A percentile compares a stretch with the other conserved stretches of the same genome.
phyloP scores from a whole-genome alignment of 2,113 vertebrate genomes.

The Podiceps cristatus region DNA sequence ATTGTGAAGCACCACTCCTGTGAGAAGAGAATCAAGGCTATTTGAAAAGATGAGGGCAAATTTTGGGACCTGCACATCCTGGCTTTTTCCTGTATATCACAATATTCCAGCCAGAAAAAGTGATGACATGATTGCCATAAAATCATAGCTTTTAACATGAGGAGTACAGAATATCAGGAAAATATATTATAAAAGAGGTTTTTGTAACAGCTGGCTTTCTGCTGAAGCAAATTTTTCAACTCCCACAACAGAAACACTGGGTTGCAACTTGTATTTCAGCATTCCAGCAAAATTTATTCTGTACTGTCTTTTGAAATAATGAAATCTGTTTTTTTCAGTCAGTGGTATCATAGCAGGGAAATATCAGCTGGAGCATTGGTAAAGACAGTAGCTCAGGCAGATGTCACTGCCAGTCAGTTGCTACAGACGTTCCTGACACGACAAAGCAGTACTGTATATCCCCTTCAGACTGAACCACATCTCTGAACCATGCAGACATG shows the following conservation, averaged over 20 bases:
- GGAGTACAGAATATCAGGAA: background rate
- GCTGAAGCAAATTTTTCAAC: conserved; percentile 48
- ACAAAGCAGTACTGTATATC: background rate
- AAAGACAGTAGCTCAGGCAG: background rate
- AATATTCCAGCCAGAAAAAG: background rate
- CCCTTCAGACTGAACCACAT: background rate
- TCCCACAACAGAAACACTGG: conserved; percentile 37
- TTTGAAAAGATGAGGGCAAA: background rate
- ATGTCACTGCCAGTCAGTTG: background rate
- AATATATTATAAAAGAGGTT: conserved; percentile 21
- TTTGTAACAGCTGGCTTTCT: conserved; percentile 40
- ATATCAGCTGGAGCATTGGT: background rate
- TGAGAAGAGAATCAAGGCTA: background rate
- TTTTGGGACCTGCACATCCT: background rate
- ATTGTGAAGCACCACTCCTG: background rate
- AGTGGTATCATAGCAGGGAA: background rate
- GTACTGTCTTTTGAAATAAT: background rate
- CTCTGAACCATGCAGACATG: background rate
- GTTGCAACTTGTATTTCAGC: conserved; percentile 30
- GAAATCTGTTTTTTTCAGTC: background rate
- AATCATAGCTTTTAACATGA: background rate
- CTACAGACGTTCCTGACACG: background rate
- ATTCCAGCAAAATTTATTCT: background rate
- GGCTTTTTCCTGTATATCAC: background rate
- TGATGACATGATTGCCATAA: background rate